Evolutionary conservation across 2,113 vertebrate genomes (phyloP).

Genomic region (Neopipo cinnamomea): DNA sequence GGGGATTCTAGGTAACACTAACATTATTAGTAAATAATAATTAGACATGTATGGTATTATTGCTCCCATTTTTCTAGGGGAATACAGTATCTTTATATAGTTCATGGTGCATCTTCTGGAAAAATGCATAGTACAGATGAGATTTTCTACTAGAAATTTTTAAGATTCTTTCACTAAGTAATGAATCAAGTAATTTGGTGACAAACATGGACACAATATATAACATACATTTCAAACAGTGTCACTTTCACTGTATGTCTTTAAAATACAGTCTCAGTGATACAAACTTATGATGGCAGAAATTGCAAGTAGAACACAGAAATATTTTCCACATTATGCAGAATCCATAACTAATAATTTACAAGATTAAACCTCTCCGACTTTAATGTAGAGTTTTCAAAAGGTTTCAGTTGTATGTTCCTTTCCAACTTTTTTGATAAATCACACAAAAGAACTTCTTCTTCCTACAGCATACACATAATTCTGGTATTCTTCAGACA

Average conservation of each 20-base stretch:
- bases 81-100: not conserved
- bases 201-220: not conserved
- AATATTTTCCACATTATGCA: not conserved
- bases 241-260: not conserved
- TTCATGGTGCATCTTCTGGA: not conserved
- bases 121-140: not conserved
- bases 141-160: not conserved
- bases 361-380: not conserved
- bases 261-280: not conserved
- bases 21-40: not conserved
- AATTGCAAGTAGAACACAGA: not conserved
- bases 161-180: not conserved
- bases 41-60: not conserved
- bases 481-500: not conserved
- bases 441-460: not conserved
- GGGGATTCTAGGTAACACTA: not conserved
- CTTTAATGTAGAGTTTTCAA: not conserved
- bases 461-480: not conserved
- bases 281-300: not conserved
- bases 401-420: not conserved
- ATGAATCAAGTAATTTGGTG: rapidly evolving
- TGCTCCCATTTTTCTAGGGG: not conserved
- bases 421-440: not conserved
- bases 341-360: not conserved
- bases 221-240: not conserved